Evolutionary conservation across 2,888 invertebrate genomes (phyloP).

Genomic region (Oscheius myriophilus): DNA sequence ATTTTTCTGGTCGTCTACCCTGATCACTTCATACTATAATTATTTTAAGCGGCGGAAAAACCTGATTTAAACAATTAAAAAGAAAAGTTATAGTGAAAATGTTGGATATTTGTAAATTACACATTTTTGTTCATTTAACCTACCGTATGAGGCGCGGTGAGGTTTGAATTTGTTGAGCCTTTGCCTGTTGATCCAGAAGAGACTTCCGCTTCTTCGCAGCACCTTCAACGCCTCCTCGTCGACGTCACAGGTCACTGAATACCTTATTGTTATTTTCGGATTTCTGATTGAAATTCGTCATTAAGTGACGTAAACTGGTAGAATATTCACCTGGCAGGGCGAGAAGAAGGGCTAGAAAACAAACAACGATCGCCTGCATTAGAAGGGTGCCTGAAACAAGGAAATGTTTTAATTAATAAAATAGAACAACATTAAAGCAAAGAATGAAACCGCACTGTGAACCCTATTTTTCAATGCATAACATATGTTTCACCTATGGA

Average conservation of each 20-base stretch:
- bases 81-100: too few species aligned
- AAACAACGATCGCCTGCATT: slow-evolving; percentile 21
- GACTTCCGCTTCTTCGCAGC: slow-evolving; percentile 21
- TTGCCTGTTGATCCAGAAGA: slow-evolving; percentile 31
- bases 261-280: too few species aligned
- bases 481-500: too few species aligned
- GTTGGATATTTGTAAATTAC: too few species aligned
- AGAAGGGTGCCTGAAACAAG: slow-evolving; percentile 2
- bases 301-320: neutral
- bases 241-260: neutral
- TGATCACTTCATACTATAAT: too few species aligned
- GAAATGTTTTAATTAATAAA: neutral
- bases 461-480: too few species aligned
- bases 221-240: slow-evolving; percentile 18
- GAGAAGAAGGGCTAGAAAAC: slow-evolving; percentile 10
- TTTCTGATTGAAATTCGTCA: neutral
- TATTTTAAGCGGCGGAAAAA: too few species aligned
- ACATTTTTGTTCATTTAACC: neutral
- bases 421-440: neutral
- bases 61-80: too few species aligned
- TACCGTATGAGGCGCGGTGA: slow-evolving; percentile 13
- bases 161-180: slow-evolving; percentile 28
- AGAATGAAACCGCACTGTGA: too few species aligned
- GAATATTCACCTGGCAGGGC: slow-evolving; percentile 1
- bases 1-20: too few species aligned